A percentile compares a stretch with the other conserved stretches of the same genome.
Evolutionary conservation across 2,113 vertebrate species (phyloP).

Genomic region (Apteryx mantelli): DNA sequence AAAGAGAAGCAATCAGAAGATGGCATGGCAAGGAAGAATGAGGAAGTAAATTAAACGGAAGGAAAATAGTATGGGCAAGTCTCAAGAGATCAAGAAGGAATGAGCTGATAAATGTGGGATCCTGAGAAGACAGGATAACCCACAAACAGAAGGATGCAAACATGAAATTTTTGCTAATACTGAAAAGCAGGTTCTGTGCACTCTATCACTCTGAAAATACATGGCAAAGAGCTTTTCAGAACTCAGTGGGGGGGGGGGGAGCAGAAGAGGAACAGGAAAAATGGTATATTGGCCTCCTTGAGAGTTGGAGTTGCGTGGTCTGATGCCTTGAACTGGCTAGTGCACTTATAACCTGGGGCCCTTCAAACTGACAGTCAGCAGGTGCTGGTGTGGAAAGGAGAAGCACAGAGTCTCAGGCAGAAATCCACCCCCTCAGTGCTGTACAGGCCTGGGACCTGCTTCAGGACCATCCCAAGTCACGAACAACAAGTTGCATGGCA

Average conservation of each 20-base stretch:
- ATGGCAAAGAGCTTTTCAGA: not conserved
- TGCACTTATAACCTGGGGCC: not conserved
- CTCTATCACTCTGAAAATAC: not conserved
- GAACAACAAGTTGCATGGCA: not conserved
- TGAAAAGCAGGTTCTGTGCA: too few species aligned
- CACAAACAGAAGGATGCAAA: not conserved
- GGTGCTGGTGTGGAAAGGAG: not conserved
- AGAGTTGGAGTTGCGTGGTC: not conserved
- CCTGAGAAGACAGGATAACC: not conserved
- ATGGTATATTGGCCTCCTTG: not conserved
- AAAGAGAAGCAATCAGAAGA: not conserved
- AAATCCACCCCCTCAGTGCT: not conserved
- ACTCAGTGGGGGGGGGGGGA: too few species aligned
- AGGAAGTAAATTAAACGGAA: not conserved
- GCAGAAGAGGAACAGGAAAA: not conserved
- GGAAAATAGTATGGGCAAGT: not conserved
- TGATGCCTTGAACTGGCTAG: not conserved
- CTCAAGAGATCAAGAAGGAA: not conserved
- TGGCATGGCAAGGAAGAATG: not conserved
- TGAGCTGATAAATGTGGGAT: not conserved
- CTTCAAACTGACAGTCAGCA: not conserved
- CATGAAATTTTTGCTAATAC: too few species aligned
- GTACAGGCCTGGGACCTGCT: not conserved
- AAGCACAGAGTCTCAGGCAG: not conserved
- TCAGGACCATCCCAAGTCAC: not conserved